A percentile compares a stretch with the other conserved stretches of the same genome.
Conservation (phyloP, 2,113 vertebrate species). For the Chaenogobius annularis region DNA sequence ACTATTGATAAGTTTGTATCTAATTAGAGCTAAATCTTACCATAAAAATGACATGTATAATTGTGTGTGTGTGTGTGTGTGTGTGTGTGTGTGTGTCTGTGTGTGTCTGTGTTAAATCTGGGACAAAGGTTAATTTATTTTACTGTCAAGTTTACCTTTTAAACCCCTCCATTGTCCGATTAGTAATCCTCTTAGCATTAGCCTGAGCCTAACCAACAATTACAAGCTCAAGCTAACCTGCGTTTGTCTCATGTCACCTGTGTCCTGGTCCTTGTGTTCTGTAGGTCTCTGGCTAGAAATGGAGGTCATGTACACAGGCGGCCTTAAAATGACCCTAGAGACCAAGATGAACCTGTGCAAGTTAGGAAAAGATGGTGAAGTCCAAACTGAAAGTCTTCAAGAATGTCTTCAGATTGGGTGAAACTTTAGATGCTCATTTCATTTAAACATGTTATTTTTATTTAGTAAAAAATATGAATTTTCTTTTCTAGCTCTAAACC, state of each 20-base stretch:
- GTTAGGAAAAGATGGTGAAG: constrained; percentile 80
- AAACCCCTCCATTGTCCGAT: constrained; percentile 48
- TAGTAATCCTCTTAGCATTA: constrained; percentile 51
- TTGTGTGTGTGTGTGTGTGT: background rate
- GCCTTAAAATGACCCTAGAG: constrained; percentile 85
- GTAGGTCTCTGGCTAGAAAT: constrained; percentile 86
- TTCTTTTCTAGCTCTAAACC: constrained; percentile 60
- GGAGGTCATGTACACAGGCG: constrained; percentile 83
- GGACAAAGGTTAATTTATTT: constrained; percentile 27
- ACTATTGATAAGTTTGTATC: background rate
- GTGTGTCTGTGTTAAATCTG: background rate
- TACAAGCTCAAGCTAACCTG: constrained; percentile 2
- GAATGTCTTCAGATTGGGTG: constrained; percentile 73
- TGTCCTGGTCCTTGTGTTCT: background rate
- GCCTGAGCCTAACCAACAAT: constrained; percentile 30
- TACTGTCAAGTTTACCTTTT: constrained; percentile 19
- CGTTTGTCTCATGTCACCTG: constrained; percentile 12
- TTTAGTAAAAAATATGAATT: no score
- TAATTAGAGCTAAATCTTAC: background rate
- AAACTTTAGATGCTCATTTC: constrained; percentile 5
- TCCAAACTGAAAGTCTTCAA: constrained; percentile 53
- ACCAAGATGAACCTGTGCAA: constrained; percentile 88
- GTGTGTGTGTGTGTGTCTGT: background rate
- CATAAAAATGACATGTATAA: background rate
- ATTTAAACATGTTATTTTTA: background rate